Evolutionary conservation across 2,888 invertebrate species (phyloP), one percentile per base, ranked within the genome.

Genomic region (Ctena decussata): DNA sequence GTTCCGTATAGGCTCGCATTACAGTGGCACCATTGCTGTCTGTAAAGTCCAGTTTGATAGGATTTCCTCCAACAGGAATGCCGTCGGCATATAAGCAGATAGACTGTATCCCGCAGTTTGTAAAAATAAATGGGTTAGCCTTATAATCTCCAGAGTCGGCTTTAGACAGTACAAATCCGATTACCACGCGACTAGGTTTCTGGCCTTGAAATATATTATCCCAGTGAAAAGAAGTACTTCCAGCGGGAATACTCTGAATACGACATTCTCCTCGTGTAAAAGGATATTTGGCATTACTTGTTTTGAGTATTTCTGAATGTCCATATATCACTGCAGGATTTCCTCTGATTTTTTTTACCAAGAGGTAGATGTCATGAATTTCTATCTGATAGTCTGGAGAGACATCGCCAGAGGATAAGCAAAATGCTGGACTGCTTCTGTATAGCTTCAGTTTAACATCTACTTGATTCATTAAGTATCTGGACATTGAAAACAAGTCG

Each of bases 241-340:
- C 72, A 5, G 6, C 11, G 11, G 44, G 44, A 11, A 72, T 46
- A 41, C 72, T 72, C n/a, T 72, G 72, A 1, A 72, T 27, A 1
- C 72, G 11, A n/a, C 72, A 72, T 46, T 72, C 72, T 15, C 41
- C 44, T 18, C 44, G 3, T 3, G 72, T 72, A 24, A 44, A 72
- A 1, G 72, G 72, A 41, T 72, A 72, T 21, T 72, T 72, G 2
- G 72, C 72, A 35, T 72, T 72, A 1, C 30, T 46, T 1, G 41
- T 8, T 24, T 78, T 30, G 21, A 85, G 49, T 15, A 80, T 69
- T 65, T 85, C 76, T 11, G 82, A 76, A 21, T 82, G 84, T 24
- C 78, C 87, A 32, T 79, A 82, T 21, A 85, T 82, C 30, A 87
- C 80, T 1, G 79, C 87, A 0, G 85, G 80, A 35, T 85, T 82